A percentile compares a stretch with the other conserved stretches of the same genome.
These are phyloP conservation scores for Cryptoblepharus egeriae DNA, from an alignment of 2,797 vertebrate species.

Conservation along the genomic window DNA sequence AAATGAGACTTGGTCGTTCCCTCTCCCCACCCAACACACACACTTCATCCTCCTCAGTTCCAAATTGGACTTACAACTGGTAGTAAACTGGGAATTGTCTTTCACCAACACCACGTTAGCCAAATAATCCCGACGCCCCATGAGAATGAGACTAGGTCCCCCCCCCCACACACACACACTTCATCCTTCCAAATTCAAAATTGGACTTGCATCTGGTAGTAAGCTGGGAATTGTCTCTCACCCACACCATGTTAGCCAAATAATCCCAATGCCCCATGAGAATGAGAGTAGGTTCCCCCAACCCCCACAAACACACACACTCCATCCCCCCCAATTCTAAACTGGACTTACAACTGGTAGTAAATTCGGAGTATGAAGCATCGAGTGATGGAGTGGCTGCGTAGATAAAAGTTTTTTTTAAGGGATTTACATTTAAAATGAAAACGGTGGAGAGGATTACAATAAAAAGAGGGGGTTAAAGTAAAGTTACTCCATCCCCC, in stretches of 20 bases:
- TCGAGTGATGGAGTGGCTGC: neutral
- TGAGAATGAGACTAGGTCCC: no score
- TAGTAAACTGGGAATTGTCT: no score
- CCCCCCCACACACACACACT: no score
- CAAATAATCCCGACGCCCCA: no score
- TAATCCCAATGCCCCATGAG: neutral
- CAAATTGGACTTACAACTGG: neutral
- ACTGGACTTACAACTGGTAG: no score
- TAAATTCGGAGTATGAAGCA: no score
- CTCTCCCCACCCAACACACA: neutral
- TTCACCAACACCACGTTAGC: no score
- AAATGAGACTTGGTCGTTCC: neutral
- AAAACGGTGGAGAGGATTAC: slow-evolving; percentile 70
- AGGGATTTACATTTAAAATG: neutral
- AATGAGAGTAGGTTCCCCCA: neutral
- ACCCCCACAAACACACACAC: neutral
- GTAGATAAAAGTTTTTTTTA: neutral
- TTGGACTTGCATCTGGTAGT: no score
- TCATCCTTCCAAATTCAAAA: no score
- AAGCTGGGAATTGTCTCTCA: no score
- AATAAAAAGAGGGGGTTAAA: slow-evolving; percentile 49
- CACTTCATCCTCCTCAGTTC: no score
- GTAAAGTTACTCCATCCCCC: slow-evolving; percentile 69
- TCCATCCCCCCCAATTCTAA: neutral
- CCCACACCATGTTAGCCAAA: no score